Evolutionary conservation across 2,888 invertebrate species (phyloP), one percentile per base, ranked within the genome.

Genomic region (Ramazzottius varieornatus): DNA sequence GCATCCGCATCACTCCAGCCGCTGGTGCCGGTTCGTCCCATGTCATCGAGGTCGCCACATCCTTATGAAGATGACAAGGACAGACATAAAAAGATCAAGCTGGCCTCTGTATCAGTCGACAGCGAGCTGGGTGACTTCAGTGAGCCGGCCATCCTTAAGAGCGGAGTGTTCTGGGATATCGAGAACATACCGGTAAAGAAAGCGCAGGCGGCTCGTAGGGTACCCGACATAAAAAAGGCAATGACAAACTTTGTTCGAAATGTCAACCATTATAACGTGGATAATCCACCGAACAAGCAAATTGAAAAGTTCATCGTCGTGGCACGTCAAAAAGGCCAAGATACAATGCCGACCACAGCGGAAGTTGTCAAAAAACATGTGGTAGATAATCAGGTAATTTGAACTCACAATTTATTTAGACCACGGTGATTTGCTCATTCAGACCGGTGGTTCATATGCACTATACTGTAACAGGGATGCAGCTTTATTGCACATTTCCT

Each of bases 151-250:
- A 40, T 54, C 24, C 29, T 54, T 4, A 54, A 54, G 29, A 54
- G 54, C 29, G 54, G 54, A 13, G 29, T 54, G 4, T 54, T 54
- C 29, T 54, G 54, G 54, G 54, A 54, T 24, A 54, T 54, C 29
- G 54, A 54, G 54, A 54, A 54, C 29, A 54, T 54, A 54, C 54
- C 54, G 54, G 54, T 54, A 24, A 54, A 29, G 24, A 54, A 54
- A 29, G 8, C 29, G 4, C 20, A 24, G 20, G 54, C 54, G 4
- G 54, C 20, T 29, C 8, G 29, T 4, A 16, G 29, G 8, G 24
- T 54, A 54, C 54, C 54, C 4, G 54, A 54, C 16, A 54, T 54
- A 8, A 54, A 54, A 24, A 8, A 29, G 4, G 54, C 54, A 54
- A 4, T 54, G 24, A 13, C 29, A 29, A 13, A 54, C 24, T 54